Base-by-base conservation (phyloP, 2,797 vertebrate genomes). In the Erethizon dorsatum region DNA sequence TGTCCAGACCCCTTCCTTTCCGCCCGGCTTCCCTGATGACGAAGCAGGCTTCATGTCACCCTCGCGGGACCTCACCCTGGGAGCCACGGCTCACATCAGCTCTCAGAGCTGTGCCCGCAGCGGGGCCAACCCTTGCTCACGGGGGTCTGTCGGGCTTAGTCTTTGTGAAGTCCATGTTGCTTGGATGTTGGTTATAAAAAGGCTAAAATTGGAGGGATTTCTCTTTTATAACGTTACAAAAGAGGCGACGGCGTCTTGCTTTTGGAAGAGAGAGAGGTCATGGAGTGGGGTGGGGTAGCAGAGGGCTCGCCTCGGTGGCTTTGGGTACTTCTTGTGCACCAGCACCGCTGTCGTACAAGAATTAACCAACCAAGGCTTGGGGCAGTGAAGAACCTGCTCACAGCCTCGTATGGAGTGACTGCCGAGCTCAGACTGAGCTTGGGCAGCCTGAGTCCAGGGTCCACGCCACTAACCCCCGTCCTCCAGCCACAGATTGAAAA, bases 191-290 rank as follows among this genome's bases (percentile, higher is more conserved):
- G 5, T 93, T 65, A 65, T 41, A 54, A 57, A 91, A 41, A 91
- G 59, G 54, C 71, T 95, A 84, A 94, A 73, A 80, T n/a, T 59
- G 50, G 69, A 77, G 56, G 77, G 45, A 37, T 78, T 77, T 85
- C 59, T 88, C 26, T n/a, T n/a, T 92, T 71, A 59, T 91, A 90
- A 57, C 4, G 20, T 92, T 56, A 50, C 14, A 50, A 61, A 86
- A 80, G 75, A 65, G 24, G 59, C 69, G 52, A 50, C 94, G 93
- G n/a, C 28, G 63, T 47, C 24, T 61, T 89, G 15, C 57, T 91
- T 54, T 78, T 69, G 41, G 88, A 26, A 31, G 37, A 91, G 24
- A 59, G 47, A 84, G 57, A 50, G 57, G n/a, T 2, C 52, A 33
- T 17, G 18, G 47, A 45, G 56, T 63, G 41, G 41, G 2, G 5